Conservation (phyloP, 92 coral and sea anemone genomes). For the Porites rus region DNA sequence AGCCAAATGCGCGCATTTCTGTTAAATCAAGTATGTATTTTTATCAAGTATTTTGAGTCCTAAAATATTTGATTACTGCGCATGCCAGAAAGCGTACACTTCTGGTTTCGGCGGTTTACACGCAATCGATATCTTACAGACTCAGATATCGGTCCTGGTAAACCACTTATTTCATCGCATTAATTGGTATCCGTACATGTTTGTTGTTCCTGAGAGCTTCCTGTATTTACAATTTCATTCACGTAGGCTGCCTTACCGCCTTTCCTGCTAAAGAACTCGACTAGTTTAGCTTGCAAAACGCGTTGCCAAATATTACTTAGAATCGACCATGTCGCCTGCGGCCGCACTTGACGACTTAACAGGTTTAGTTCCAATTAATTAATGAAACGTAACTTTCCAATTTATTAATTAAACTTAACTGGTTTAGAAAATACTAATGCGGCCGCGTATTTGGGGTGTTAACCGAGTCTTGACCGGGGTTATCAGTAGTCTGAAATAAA, state of each 20-base stretch:
- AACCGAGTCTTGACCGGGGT: too few species aligned
- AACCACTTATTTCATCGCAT: conserved; percentile 42
- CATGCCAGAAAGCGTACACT: neutral
- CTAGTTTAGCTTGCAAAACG: neutral
- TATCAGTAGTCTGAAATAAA: too few species aligned
- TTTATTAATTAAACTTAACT: too few species aligned
- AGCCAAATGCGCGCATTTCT: too few species aligned
- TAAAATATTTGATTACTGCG: neutral
- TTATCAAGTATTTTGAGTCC: too few species aligned
- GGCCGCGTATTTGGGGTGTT: too few species aligned
- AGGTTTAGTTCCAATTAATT: too few species aligned
- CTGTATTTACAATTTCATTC: conserved; percentile 22
- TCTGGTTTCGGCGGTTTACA: conserved; percentile 13
- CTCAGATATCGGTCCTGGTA: conserved; percentile 11
- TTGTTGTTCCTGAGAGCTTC: conserved; percentile 38
- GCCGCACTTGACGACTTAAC: too few species aligned
- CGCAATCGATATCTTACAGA: conserved; percentile 6
- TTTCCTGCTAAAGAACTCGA: neutral
- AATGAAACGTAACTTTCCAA: too few species aligned
- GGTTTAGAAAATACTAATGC: too few species aligned
- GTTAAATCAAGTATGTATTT: too few species aligned
- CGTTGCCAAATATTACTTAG: neutral
- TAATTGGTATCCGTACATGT: conserved; percentile 38
- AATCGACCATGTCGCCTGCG: too few species aligned
- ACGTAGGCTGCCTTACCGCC: conserved; percentile 2